Conservation (phyloP, 2,888 invertebrate genomes). For the Galerucella calmariensis region DNA sequence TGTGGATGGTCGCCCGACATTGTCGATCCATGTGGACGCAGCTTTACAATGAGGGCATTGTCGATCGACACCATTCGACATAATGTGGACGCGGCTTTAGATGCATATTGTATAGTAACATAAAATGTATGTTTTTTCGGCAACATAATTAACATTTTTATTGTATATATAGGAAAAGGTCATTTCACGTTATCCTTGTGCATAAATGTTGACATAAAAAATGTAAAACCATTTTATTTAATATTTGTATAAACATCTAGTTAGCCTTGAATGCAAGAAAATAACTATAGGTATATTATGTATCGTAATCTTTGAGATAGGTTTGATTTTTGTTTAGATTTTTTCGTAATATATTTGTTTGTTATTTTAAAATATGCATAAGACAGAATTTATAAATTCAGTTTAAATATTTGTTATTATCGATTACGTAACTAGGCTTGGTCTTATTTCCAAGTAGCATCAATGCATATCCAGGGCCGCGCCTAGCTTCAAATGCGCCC, state of each 20-base stretch:
- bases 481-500: no score
- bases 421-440: no score
- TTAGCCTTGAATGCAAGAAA: neutral
- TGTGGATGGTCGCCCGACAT: no score
- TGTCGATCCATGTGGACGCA: no score
- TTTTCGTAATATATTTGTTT: neutral
- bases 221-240: slow-evolving; percentile 6
- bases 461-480: no score
- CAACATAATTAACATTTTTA: slow-evolving; percentile 10
- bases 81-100: no score
- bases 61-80: no score
- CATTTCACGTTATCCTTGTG: slow-evolving; percentile 9
- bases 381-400: no score
- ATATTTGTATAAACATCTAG: neutral
- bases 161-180: neutral
- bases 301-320: neutral
- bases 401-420: no score
- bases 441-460: no score
- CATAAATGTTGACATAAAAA: neutral
- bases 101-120: no score
- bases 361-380: neutral
- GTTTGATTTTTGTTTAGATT: neutral
- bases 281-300: neutral
- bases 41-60: no score
- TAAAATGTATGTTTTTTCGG: neutral